Evolutionary conservation across 2,113 vertebrate genomes (phyloP), one percentile per base, ranked within the genome.

Genomic region (Odobenus rosmarus): DNA sequence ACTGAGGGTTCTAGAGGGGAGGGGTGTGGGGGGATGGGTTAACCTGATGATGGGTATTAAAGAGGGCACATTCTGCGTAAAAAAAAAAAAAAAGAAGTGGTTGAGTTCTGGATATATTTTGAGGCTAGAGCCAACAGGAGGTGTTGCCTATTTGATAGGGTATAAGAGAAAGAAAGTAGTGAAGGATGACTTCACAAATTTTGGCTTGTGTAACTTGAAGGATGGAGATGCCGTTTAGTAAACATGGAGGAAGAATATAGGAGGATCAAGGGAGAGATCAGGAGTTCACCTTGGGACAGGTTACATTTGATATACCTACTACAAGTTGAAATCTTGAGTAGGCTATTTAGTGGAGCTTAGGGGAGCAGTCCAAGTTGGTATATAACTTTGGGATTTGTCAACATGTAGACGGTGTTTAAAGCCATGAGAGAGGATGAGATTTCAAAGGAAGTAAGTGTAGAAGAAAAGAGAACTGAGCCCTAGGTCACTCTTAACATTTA

Each of bases 261-360:
- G 19, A 72, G 12, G n/a, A 61, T 93, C 21, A 13, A 5, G 49
- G 55, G 5, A n/a, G 24, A n/a, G 26, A 36, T 53, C n/a, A 88
- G 28, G 53, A 88, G 16, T 86, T 95, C 42, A 92, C 23, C 31
- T 57, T 85, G 36, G 7, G 24, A 18, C 28, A 71, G 36, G 8
- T 90, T 90, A 92, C 69, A 90, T 62, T 94, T 81, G 11, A 77
- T 55, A 71, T 85, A n/a, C 57, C 53, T 95, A 53, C 26, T 90
- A 55, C 42, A 74, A 72, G 19, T 67, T 76, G 62, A 93, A 96
- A 88, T 80, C 76, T 67, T 91, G 46, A 90, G 21, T 69, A 88
- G 59, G 12, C 28, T 51, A 49, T 74, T 61, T 74, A 92, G 95
- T 86, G 42, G 42, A 49, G 8, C 74, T 67, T 77, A 26, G 26